Evolutionary conservation across 2,888 invertebrate genomes (phyloP).

Genomic region (Andrena haemorrhoa): DNA sequence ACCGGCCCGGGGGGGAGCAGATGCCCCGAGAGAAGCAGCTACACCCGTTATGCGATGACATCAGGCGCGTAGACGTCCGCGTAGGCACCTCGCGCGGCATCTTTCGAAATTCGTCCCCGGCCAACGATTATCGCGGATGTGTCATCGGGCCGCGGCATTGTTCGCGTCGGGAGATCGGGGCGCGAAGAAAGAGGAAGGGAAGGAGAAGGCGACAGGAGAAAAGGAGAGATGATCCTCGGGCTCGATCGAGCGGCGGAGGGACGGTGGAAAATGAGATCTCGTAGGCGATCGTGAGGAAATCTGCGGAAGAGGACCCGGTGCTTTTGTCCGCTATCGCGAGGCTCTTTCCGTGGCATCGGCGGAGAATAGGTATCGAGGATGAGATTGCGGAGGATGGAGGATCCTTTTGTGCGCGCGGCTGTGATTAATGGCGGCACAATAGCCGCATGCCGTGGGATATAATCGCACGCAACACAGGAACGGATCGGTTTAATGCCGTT

Average conservation of each 20-base stretch:
- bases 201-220: neutral
- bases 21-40: conserved; percentile 12
- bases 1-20: neutral
- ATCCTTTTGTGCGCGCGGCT: conserved; percentile 58
- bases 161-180: conserved; percentile 6
- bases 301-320: conserved; percentile 39
- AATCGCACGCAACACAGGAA: conserved; percentile 47
- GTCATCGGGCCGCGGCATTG: conserved; percentile 41
- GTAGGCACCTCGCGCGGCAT: conserved; percentile 50
- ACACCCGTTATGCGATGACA: conserved; percentile 67
- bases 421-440: conserved; percentile 63
- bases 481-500: conserved; percentile 49
- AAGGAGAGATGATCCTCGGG: conserved; percentile 22
- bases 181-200: neutral
- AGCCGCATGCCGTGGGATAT: conserved; percentile 58
- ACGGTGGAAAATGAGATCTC: conserved; percentile 47
- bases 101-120: neutral
- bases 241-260: conserved; percentile 7
- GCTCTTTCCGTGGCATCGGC: conserved; percentile 42
- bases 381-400: conserved; percentile 55
- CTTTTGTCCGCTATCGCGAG: conserved; percentile 45
- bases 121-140: conserved; percentile 52
- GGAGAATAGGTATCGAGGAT: conserved; percentile 52
- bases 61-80: conserved; percentile 60
- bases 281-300: conserved; percentile 63